Evolutionary conservation across 2,888 invertebrate genomes (phyloP), one percentile per base, ranked within the genome.

Genomic region (Mesorhabditis belari): DNA sequence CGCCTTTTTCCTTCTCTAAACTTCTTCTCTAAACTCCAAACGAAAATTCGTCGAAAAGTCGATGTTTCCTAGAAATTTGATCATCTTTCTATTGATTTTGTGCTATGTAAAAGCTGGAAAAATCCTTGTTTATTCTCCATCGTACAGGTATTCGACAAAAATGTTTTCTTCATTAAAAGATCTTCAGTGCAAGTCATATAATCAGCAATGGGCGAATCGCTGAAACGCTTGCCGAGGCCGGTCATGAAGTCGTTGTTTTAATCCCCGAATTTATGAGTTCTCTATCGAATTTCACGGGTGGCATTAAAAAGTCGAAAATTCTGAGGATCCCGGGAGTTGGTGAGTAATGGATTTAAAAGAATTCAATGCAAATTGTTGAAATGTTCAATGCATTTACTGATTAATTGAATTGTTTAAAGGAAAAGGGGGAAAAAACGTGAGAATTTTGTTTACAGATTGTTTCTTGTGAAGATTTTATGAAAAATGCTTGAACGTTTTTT

Each of bases 231-330:
- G 73, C 69, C 2, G 68, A 66, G 26, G 76, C 72, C 27, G 75
- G 74, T 6, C 76, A 76, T 59, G 69, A 76, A 51, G 76, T 76
- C 51, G 75, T 68, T 19, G 62, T 75, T 59, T 73, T 76, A 60
- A 74, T 76, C n/a, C 66, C 68, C 5, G 76, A 74, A 57, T 70
- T 74, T 54, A 61, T 63, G 25, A 49, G 60, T 4, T 35, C 60
- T 25, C 54, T 65, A 5, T 28, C 25, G 50, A 50, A 61, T 35
- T 61, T 60, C 3, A 68, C 68, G 49, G 71, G 66, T 19, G 77
- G 77, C 27, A 71, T 74, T 2, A 73, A 73, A 51, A 66, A 69
- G 52, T 76, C 76, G 17, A 72, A 71, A 57, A 67, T 77, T 24
- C 64, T 76, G 17, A 66, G 69, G 19, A 77, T 77, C 75, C 65